Conservation (phyloP, 2,888 invertebrate genomes). For the Laothoe populi region DNA sequence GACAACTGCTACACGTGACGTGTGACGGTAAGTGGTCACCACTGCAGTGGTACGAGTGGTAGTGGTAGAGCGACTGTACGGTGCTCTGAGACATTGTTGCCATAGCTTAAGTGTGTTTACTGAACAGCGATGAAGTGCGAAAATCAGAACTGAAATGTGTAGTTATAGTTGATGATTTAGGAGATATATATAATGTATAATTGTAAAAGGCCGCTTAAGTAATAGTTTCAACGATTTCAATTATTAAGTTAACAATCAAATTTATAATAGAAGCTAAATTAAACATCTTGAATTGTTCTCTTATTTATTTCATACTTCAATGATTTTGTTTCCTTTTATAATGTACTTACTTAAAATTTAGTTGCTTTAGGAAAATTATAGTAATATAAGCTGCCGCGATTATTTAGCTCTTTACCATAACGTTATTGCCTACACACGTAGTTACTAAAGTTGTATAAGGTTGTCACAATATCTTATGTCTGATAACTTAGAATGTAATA, state of each 20-base stretch:
- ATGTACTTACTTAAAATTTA: too few relatives aligned
- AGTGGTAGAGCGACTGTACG: neutral
- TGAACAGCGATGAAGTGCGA: neutral
- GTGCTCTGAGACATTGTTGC: conserved; percentile 16
- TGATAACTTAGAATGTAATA: neutral
- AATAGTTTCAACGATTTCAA: neutral
- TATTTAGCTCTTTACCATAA: neutral
- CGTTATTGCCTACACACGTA: neutral
- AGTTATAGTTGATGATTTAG: neutral
- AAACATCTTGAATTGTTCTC: too few relatives aligned
- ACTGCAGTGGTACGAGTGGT: neutral
- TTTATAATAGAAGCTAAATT: neutral
- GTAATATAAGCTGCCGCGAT: neutral
- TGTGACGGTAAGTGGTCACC: neutral
- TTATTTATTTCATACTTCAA: neutral
- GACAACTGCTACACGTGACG: conserved; percentile 85
- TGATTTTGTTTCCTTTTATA: neutral
- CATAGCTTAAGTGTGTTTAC: conserved; percentile 11
- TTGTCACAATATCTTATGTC: conserved; percentile 11
- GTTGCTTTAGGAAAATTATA: neutral
- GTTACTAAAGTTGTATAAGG: conserved; percentile 1
- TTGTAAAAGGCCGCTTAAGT: neutral
- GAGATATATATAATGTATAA: neutral
- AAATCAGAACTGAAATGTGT: neutral
- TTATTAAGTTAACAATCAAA: neutral